phyloP scores from a whole-genome alignment of 2,113 vertebrate genomes.

The Odocoileus virginianus region DNA sequence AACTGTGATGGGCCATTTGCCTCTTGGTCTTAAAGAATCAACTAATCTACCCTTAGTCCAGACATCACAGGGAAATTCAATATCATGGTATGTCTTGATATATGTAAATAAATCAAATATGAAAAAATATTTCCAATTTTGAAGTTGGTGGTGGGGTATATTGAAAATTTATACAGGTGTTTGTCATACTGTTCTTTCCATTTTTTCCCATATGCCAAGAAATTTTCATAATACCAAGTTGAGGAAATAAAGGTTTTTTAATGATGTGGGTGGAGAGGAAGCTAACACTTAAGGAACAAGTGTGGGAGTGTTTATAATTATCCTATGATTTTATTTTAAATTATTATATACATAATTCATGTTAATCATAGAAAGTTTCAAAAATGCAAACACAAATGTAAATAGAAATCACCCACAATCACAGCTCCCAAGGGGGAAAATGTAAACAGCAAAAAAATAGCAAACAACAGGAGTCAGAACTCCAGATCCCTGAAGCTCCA shows the following conservation, averaged over 20 bases:
- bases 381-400: constrained; percentile 16
- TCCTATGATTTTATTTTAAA: constrained; percentile 13
- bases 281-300: neutral
- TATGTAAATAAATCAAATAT: neutral
- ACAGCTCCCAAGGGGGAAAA: neutral
- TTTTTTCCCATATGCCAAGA: neutral
- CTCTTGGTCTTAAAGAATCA: neutral
- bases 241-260: constrained; percentile 16
- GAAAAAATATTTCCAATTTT: neutral
- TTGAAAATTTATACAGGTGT: neutral
- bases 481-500: neutral
- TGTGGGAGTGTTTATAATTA: neutral
- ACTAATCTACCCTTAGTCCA: neutral
- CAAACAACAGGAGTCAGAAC: neutral
- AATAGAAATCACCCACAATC: neutral
- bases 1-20: neutral
- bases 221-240: neutral
- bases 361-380: neutral
- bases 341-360: neutral
- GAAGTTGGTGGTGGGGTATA: neutral
- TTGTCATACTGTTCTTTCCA: neutral
- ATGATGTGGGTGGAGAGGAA: neutral
- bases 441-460: neutral
- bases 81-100: neutral
- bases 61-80: neutral